Percentiles rank a stretch among this genome's conserved stretches.
Conservation (phyloP, 2,797 vertebrate species). For the Microcaecilia unicolor region DNA sequence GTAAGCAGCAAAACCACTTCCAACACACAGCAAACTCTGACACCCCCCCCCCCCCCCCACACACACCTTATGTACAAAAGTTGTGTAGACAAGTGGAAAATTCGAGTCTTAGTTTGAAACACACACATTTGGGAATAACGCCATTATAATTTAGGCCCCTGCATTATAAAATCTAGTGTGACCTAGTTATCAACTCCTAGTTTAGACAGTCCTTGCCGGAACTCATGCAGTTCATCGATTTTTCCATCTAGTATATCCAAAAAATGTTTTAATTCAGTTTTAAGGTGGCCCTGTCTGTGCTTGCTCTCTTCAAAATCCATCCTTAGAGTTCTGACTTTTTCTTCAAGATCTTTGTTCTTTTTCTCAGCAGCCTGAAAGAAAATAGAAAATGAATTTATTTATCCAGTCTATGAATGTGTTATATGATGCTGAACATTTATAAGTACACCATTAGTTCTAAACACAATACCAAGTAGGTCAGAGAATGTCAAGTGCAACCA, state of each 20-base stretch:
- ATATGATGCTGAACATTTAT: too few relatives aligned
- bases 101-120: conserved; percentile 36
- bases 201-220: conserved; percentile 86
- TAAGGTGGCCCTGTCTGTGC: conserved; percentile 79
- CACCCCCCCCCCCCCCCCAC: too few relatives aligned
- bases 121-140: conserved; percentile 42
- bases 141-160: too few relatives aligned
- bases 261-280: conserved; percentile 87
- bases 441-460: too few relatives aligned
- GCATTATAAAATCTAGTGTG: background rate
- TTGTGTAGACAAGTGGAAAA: conserved; percentile 38
- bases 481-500: too few relatives aligned
- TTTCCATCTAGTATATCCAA: conserved; percentile 89
- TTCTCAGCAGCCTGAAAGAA: conserved; percentile 69
- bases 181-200: conserved; percentile 77
- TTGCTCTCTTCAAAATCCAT: conserved; percentile 75
- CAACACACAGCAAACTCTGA: too few relatives aligned
- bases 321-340: conserved; percentile 67
- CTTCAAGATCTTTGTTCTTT: conserved; percentile 77
- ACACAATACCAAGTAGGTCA: too few relatives aligned
- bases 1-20: too few relatives aligned
- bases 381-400: too few relatives aligned
- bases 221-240: conserved; percentile 91
- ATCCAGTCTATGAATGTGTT: too few relatives aligned
- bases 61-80: too few relatives aligned